Evolutionary conservation across 2,797 vertebrate genomes (phyloP), one percentile per base, ranked within the genome.

Genomic region (Darevskia mixta): DNA sequence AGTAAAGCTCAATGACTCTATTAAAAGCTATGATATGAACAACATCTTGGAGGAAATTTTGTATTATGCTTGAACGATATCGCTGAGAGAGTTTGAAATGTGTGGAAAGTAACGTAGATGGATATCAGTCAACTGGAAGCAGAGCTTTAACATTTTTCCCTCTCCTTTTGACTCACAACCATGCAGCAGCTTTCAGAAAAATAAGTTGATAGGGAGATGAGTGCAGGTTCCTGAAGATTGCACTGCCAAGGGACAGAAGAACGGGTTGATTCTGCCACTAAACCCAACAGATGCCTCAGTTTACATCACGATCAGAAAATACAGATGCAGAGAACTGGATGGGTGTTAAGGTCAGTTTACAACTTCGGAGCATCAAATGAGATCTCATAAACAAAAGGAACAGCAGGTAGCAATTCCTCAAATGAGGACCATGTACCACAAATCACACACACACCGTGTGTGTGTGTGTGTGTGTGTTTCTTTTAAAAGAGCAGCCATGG

Each of bases 21-120:
- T 90, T 93, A 92, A 93, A 55, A 92, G 84, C n/a, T 88, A 86
- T 95, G 83, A 0, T 91, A 92, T 93, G 87, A 77, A 95, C 83
- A 96, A 92, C 76, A 91, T 92, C 92, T 94, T 95, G 89, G 95
- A 95, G 89, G 81, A 69, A 91, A 83, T 79, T 94, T 88, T 92
- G 80, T 95, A 95, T 76, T 90, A 86, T 80, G 78, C 80, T 86
- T 89, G 91, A 83, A 11, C 41, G 72, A 79, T 88, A 78, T 89
- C 95, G 90, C 35, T 27, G 85, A 79, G 75, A 88, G 35, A 61
- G 17, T 69, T 85, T 87, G 25, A 88, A 80, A 88, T 43, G 8
- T 91, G 71, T 79, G 87, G 20, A 89, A 90, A 43, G 32, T 55
- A 88, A 29, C 1, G 0, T 81, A 15, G 27, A 38, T 92, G 7